Percentiles rank a stretch among this genome's conserved stretches.
Evolutionary conservation across 2,888 invertebrate species (phyloP).

Genomic region (Thecocarcelia acutangulata): DNA sequence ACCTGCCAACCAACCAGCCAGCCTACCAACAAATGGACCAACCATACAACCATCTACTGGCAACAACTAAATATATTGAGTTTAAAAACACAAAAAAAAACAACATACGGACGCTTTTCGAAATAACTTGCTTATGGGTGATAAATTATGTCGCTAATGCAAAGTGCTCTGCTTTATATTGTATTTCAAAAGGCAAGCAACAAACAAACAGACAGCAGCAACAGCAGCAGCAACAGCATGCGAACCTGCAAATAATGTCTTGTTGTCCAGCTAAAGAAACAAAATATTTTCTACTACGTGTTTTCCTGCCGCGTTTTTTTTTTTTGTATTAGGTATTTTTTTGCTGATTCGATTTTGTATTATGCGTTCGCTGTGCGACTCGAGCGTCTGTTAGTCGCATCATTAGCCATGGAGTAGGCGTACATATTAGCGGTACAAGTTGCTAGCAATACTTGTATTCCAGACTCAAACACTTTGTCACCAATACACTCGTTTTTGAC

Average conservation of each 20-base stretch:
- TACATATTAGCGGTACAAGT: constrained; percentile 81
- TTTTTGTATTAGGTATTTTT: constrained; percentile 6
- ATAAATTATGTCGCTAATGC: constrained; percentile 82
- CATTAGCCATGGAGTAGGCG: constrained; percentile 80
- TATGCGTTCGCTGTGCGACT: constrained; percentile 58
- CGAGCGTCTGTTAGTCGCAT: constrained; percentile 70
- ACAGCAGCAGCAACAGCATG: constrained; percentile 55
- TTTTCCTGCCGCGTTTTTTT: constrained; percentile 66
- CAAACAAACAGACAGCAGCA: constrained; percentile 28
- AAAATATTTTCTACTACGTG: constrained; percentile 74
- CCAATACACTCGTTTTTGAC: constrained; percentile 59
- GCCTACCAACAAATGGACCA: constrained; percentile 26
- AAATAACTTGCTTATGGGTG: constrained; percentile 74
- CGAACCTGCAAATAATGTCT: constrained; percentile 56
- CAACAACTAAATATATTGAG: background rate
- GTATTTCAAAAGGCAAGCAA: constrained; percentile 61
- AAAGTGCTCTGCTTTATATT: constrained; percentile 81
- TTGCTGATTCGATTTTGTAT: constrained; percentile 45
- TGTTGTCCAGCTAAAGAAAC: constrained; percentile 66
- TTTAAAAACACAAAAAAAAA: background rate
- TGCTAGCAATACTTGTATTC: constrained; percentile 70
- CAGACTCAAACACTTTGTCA: constrained; percentile 71
- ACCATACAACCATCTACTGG: background rate
- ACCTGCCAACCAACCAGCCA: constrained; percentile 9
- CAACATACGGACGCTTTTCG: constrained; percentile 48